Conservation (phyloP, 2,888 invertebrate genomes). For the Ceriagrion tenellum region DNA sequence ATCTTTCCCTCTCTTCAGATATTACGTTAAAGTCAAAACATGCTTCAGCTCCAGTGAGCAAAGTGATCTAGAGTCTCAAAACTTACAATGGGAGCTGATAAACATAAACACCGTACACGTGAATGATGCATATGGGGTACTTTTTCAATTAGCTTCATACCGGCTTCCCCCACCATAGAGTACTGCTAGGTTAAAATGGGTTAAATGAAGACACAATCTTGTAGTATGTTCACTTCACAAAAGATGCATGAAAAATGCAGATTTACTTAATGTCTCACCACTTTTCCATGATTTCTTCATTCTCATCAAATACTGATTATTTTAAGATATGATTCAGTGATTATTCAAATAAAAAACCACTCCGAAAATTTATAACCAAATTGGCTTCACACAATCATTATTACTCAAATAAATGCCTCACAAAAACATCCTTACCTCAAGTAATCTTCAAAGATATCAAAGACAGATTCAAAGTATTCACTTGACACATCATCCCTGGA, state of each 20-base stretch:
- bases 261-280: neutral
- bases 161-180: too few species aligned
- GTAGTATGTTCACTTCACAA: neutral
- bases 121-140: too few species aligned
- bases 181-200: too few species aligned
- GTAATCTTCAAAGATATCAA: constrained; percentile 86
- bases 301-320: neutral
- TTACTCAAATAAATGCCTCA: constrained; percentile 33
- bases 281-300: neutral
- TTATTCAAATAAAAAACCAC: constrained; percentile 11
- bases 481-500: constrained; percentile 84
- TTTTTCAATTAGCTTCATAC: too few species aligned
- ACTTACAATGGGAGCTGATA: too few species aligned
- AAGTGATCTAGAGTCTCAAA: too few species aligned
- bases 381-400: constrained; percentile 9
- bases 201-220: neutral
- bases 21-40: too few species aligned
- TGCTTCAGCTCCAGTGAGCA: too few species aligned
- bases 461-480: constrained; percentile 85
- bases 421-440: constrained; percentile 75
- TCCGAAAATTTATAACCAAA: neutral
- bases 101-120: too few species aligned
- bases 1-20: too few species aligned
- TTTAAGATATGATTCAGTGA: neutral
- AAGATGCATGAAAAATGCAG: neutral